phyloP scores from a whole-genome alignment of 2,888 invertebrate genomes.

The Synergus japonicus region DNA sequence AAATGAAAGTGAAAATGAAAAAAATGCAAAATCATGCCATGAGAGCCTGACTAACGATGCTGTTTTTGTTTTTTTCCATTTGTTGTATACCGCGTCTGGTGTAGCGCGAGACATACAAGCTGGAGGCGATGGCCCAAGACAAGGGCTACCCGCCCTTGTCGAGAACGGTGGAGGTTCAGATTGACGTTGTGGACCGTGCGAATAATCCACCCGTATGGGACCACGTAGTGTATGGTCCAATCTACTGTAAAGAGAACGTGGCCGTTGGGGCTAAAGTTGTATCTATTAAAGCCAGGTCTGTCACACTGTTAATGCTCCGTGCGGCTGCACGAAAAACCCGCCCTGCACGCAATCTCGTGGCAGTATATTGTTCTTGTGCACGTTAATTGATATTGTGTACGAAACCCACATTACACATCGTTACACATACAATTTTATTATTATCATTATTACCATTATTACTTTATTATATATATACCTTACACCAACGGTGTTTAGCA shows the following conservation, averaged over 20 bases:
- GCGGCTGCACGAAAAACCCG: constrained; percentile 75
- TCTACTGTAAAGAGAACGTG: constrained; percentile 98
- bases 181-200: constrained; percentile 98
- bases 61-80: constrained; percentile 84
- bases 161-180: constrained; percentile 98
- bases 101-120: constrained; percentile 98
- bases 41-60: constrained; percentile 80
- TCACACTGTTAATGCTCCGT: constrained; percentile 78
- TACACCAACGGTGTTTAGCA: constrained; percentile 30
- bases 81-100: constrained; percentile 62
- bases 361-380: constrained; percentile 77
- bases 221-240: constrained; percentile 96
- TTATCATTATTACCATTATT: constrained; percentile 23
- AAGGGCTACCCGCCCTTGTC: constrained; percentile 97
- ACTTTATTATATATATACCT: constrained; percentile 35
- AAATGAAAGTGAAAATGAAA: constrained; percentile 39
- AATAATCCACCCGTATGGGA: constrained; percentile 99
- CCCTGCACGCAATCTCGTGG: constrained; percentile 78
- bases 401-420: constrained; percentile 66
- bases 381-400: constrained; percentile 78
- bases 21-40: constrained; percentile 38
- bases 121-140: constrained; percentile 99
- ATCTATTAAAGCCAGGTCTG: constrained; percentile 99
- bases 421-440: constrained; percentile 49
- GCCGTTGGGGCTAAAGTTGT: constrained; percentile 98